Percentiles rank a stretch among this genome's conserved stretches.
These are phyloP conservation scores for Triops longicaudatus DNA, from an alignment of 1,140 invertebrate species.

Conservation along the genomic window DNA sequence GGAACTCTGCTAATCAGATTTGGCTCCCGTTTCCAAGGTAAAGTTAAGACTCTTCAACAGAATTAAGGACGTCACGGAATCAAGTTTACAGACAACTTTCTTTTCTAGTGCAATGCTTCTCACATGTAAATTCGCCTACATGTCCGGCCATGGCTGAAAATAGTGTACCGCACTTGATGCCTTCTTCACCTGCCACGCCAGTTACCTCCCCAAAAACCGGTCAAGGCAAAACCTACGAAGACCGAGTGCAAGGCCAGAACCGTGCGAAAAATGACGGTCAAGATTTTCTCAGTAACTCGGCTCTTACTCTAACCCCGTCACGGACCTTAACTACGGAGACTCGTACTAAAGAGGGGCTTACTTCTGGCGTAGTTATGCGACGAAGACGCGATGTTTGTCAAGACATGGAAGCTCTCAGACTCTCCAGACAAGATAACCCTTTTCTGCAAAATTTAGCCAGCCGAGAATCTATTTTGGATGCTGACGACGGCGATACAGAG, in stretches of 20 bases:
- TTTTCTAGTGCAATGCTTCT: conserved; percentile 21
- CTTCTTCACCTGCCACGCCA: background rate
- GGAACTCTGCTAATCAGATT: no score
- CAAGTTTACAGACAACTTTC: background rate
- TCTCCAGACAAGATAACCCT: conserved; percentile 72
- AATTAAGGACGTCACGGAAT: background rate
- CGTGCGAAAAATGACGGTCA: background rate
- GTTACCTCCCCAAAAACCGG: background rate
- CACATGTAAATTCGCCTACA: conserved; percentile 9
- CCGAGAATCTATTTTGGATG: conserved; percentile 62
- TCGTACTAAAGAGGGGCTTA: background rate
- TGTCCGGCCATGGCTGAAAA: background rate
- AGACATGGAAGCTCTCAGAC: conserved; percentile 68
- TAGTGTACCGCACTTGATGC: background rate
- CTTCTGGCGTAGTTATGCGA: background rate
- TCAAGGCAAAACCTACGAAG: background rate
- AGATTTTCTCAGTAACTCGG: background rate
- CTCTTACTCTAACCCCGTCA: background rate
- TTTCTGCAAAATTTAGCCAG: conserved; percentile 68
- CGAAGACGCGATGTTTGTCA: conserved; percentile 55
- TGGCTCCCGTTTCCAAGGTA: background rate
- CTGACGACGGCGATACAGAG: conserved; percentile 63
- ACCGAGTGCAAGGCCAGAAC: background rate
- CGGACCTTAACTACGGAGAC: background rate
- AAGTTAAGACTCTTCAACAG: background rate